Base-by-base conservation (phyloP, 2,113 vertebrate species). In the Catharus minimus region DNA sequence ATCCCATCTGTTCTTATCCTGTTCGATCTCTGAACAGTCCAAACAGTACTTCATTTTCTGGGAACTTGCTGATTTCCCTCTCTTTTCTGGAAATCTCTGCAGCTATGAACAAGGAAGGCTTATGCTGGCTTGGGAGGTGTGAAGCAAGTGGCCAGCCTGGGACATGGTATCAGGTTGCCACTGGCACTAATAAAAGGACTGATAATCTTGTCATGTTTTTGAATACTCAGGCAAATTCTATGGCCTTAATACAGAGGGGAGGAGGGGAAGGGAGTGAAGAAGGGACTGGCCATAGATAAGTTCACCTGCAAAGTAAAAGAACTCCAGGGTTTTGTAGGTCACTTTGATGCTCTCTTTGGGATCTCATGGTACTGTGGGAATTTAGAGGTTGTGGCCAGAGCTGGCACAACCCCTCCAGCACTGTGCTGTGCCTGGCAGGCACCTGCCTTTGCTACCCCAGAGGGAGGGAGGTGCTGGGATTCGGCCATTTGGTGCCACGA, bases 131-230 rank as follows among this genome's bases (percentile, higher is more conserved):
- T 52, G 73, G 72, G 77, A 91, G 60, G 93, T 88, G 92, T 90
- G 82, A 91, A 95, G 53, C 90, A 90, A 93, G 52, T 94, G 91
- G 30, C 47, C 64, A 50, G 69, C 47, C 65, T 91, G 67, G 39
- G 61, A 67, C 24, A 6, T 28, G 57, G 77, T 91, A 56, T 93
- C 82, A 36, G 28, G 23, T 95, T 83, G 44, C 82, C 46, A 15
- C 68, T 47, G 38, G 16, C 77, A 90, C 93, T 94, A 95, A 93
- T 77, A 90, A 93, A 94, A 88, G 79, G 57, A 67, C 79, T 75
- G 90, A 83, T 91, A 86, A 90, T 86, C 80, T 90, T 41, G 52
- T 71, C 30, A 19, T 88, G 73, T 15, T 86, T 90, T 72, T 90
- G 41, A 88, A 65, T 27, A 36, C 61, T 64, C 18, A 61, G 66